These are phyloP conservation scores for Gnathonemus longibarbis DNA, from an alignment of 2,113 vertebrate species.

Conservation along the genomic window DNA sequence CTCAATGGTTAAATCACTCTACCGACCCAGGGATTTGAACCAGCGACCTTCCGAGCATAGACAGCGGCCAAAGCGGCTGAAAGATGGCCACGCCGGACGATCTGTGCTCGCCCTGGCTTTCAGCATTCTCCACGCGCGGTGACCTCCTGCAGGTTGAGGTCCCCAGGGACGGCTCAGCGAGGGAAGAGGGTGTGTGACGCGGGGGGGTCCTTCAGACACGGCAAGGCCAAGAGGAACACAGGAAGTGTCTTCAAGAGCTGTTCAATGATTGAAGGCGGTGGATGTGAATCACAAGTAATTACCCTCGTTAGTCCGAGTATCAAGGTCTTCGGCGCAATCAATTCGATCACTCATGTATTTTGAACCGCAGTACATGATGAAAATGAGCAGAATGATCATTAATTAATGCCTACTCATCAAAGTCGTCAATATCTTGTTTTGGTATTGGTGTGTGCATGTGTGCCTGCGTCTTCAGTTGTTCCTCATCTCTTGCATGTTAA, in stretches of 20 bases:
- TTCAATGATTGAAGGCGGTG: background rate
- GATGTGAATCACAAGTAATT: background rate
- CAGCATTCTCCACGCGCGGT: background rate
- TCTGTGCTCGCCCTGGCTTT: background rate
- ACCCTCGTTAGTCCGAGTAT: background rate
- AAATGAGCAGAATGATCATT: background rate
- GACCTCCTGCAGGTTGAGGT: background rate
- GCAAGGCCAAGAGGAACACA: background rate
- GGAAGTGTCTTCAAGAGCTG: background rate
- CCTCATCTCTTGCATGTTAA: background rate
- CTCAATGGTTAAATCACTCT: background rate
- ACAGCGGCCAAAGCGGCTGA: background rate
- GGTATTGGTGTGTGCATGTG: background rate
- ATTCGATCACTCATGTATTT: background rate
- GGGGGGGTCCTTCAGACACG: background rate
- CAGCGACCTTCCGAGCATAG: background rate
- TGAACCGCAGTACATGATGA: background rate
- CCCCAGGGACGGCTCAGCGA: background rate
- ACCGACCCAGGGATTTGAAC: background rate
- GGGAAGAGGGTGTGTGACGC: background rate
- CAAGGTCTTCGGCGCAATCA: background rate
- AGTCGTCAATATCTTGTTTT: background rate
- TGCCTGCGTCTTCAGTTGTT: background rate
- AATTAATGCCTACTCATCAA: background rate
- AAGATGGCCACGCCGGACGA: background rate